Conservation (phyloP, 2,113 vertebrate species). For the Melanocharis versteri region DNA sequence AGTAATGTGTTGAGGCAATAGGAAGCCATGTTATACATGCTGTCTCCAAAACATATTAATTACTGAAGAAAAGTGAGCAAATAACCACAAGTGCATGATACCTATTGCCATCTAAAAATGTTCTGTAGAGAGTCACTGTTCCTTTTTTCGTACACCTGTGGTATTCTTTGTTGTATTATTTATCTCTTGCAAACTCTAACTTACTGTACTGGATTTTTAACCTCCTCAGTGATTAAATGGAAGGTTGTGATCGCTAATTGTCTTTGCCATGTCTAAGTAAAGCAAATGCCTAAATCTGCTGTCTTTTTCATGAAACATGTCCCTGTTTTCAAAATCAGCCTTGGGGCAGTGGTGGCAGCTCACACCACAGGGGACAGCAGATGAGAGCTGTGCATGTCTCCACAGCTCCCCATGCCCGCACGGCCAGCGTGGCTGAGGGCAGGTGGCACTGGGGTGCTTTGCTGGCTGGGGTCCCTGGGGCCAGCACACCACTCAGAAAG, state of each 20-base stretch:
- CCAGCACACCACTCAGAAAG: not conserved
- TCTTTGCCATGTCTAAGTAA: not conserved
- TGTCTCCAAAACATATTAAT: not conserved
- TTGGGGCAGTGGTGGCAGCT: not conserved
- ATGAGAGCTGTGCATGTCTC: not conserved
- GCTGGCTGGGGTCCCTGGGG: not conserved
- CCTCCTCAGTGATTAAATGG: not conserved
- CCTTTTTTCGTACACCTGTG: not conserved
- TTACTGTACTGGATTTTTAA: not conserved
- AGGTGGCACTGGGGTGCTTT: not conserved
- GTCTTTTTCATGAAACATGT: not conserved
- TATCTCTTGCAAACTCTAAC: not conserved
- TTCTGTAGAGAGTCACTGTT: not conserved
- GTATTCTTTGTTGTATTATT: not conserved
- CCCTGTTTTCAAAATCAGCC: not conserved
- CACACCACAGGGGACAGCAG: not conserved
- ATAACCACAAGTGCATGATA: not conserved
- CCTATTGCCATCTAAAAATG: not conserved
- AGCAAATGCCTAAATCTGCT: not conserved
- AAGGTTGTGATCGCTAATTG: not conserved
- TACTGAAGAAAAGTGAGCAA: not conserved
- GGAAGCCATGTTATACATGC: not conserved
- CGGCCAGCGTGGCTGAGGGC: not conserved
- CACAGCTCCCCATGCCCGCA: rapidly evolving
- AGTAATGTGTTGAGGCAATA: not conserved